Conservation (phyloP, 2,797 vertebrate species). For the Cottoperca gobio region DNA sequence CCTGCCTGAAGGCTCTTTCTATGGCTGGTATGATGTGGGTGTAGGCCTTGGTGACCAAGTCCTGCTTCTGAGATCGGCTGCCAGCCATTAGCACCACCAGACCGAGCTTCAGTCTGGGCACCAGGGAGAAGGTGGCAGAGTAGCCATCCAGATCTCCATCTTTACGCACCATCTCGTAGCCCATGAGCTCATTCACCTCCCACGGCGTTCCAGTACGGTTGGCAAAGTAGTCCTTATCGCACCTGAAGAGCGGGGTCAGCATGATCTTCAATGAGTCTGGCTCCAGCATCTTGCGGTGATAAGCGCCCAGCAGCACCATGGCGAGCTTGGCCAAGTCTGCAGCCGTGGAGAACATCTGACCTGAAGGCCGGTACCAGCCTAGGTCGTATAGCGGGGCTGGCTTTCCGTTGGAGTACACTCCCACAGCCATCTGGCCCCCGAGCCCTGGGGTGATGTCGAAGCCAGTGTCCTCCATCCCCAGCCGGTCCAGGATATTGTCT, state of each 20-base stretch:
- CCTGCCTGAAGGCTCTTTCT: conserved; percentile 90
- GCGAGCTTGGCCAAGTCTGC: conserved; percentile 94
- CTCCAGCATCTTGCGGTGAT: conserved; percentile 88
- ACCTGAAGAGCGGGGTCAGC: conserved; percentile 91
- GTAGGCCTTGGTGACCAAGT: conserved; percentile 87
- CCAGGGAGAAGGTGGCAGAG: conserved; percentile 92
- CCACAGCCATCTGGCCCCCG: conserved; percentile 89
- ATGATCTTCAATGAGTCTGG: conserved; percentile 92
- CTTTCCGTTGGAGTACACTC: conserved; percentile 90
- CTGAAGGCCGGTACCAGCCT: conserved; percentile 95
- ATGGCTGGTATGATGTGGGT: conserved; percentile 90
- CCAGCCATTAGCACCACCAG: conserved; percentile 94
- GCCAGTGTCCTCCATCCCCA: conserved; percentile 95
- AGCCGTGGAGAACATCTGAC: conserved; percentile 96
- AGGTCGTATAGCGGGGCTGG: conserved; percentile 92
- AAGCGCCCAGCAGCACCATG: conserved; percentile 90
- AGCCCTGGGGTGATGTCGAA: conserved; percentile 88
- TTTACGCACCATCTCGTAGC: conserved; percentile 92
- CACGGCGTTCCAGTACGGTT: conserved; percentile 94
- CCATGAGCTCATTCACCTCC: conserved; percentile 92
- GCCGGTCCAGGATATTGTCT: conserved; percentile 90
- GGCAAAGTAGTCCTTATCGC: conserved; percentile 92
- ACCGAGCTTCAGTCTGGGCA: conserved; percentile 91
- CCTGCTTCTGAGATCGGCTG: conserved; percentile 86
- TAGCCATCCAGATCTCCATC: conserved; percentile 96